phyloP scores from a whole-genome alignment of 2,888 invertebrate genomes.

The Leucozona laternaria region DNA sequence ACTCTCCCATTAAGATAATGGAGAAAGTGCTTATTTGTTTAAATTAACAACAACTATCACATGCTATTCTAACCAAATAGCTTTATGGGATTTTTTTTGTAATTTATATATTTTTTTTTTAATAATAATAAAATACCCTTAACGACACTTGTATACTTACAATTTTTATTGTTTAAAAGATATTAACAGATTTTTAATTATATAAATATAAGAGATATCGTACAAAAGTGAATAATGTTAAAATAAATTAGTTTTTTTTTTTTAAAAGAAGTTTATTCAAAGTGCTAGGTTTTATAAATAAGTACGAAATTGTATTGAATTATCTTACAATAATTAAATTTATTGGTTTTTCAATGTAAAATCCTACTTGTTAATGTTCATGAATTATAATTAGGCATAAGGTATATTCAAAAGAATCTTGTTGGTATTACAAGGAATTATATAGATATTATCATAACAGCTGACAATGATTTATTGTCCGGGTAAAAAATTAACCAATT shows the following conservation, averaged over 20 bases:
- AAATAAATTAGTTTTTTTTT: neutral
- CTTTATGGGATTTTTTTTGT: neutral
- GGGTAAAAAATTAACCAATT: neutral
- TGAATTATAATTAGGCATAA: neutral
- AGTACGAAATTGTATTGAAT: neutral
- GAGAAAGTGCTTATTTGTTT: neutral
- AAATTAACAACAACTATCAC: neutral
- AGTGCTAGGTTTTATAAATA: neutral
- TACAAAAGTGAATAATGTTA: neutral
- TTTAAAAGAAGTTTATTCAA: conserved; percentile 17
- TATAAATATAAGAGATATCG: conserved; percentile 1
- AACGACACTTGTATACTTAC: neutral
- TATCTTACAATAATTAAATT: neutral
- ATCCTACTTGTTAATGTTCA: neutral
- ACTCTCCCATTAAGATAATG: neutral
- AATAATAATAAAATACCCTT: neutral
- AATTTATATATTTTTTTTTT: neutral
- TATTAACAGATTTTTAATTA: neutral
- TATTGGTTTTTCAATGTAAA: neutral
- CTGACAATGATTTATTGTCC: neutral
- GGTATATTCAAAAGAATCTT: neutral
- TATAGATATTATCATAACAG: neutral
- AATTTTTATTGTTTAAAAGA: neutral
- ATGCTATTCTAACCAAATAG: neutral
- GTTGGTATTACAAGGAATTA: neutral